Conservation (phyloP, 2,113 vertebrate genomes). For the Larimichthys polyactis region DNA sequence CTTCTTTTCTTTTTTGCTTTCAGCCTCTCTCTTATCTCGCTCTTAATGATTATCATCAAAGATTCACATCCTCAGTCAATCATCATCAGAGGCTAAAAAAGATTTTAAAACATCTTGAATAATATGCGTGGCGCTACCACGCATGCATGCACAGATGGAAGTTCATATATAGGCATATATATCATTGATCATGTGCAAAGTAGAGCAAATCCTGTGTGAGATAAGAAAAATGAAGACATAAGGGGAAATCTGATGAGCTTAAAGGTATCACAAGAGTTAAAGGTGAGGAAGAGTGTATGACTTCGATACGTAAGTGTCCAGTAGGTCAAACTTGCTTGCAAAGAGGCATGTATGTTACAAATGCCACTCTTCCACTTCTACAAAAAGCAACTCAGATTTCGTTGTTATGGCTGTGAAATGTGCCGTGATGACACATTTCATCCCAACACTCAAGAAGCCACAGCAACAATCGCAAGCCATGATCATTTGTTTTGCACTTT, state of each 20-base stretch:
- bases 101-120: slow-evolving; percentile 10
- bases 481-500: slow-evolving; percentile 36
- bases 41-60: slow-evolving; percentile 71
- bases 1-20: slow-evolving; percentile 33
- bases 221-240: neutral
- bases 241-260: neutral
- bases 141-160: neutral
- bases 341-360: neutral
- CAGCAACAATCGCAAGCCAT: slow-evolving; percentile 29
- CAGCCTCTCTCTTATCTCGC: slow-evolving; percentile 56
- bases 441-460: slow-evolving; percentile 12
- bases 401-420: slow-evolving; percentile 1
- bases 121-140: neutral
- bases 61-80: slow-evolving; percentile 64
- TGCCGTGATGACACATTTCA: slow-evolving; percentile 22
- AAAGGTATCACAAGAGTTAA: neutral
- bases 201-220: neutral
- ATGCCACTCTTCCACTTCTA: neutral
- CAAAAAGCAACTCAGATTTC: slow-evolving; percentile 2
- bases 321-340: neutral
- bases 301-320: neutral
- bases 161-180: slow-evolving; percentile 8
- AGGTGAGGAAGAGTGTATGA: slow-evolving; percentile 2
- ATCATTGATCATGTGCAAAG: neutral
- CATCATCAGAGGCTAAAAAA: slow-evolving; percentile 42